Conservation (phyloP, 2,113 vertebrate genomes). For the Podarcis raffonei region DNA sequence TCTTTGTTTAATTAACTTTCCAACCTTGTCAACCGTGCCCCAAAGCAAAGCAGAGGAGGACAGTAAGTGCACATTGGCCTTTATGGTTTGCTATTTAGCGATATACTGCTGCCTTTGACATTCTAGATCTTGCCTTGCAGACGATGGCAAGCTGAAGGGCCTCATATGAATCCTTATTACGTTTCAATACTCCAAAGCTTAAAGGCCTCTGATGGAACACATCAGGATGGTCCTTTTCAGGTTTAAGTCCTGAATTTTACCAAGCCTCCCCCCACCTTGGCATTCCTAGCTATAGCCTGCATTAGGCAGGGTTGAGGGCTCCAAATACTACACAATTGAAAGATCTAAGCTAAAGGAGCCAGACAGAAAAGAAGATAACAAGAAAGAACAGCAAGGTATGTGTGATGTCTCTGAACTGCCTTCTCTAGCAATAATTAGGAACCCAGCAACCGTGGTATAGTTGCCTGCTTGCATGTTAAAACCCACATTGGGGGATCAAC, state of each 20-base stretch:
- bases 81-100: not conserved
- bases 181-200: not conserved
- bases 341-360: conserved; percentile 29
- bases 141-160: not conserved
- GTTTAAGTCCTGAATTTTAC: not conserved
- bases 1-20: not conserved
- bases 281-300: not conserved
- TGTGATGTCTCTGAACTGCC: conserved; percentile 21
- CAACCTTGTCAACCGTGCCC: not conserved
- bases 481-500: not conserved
- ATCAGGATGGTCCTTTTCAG: not conserved
- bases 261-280: not conserved
- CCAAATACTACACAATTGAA: conserved; percentile 1
- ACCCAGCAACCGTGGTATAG: conserved; percentile 11
- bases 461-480: conserved; percentile 3
- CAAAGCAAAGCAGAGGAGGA: not conserved
- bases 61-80: not conserved
- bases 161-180: not conserved
- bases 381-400: conserved; percentile 18
- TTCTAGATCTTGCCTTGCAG: not conserved
- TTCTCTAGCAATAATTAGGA: not conserved
- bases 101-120: no score
- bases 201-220: not conserved
- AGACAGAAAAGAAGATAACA: conserved; percentile 15
- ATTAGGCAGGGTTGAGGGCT: not conserved